Evolutionary conservation across 1,140 invertebrate genomes (phyloP).

Genomic region (Polypedilum pembai): DNA sequence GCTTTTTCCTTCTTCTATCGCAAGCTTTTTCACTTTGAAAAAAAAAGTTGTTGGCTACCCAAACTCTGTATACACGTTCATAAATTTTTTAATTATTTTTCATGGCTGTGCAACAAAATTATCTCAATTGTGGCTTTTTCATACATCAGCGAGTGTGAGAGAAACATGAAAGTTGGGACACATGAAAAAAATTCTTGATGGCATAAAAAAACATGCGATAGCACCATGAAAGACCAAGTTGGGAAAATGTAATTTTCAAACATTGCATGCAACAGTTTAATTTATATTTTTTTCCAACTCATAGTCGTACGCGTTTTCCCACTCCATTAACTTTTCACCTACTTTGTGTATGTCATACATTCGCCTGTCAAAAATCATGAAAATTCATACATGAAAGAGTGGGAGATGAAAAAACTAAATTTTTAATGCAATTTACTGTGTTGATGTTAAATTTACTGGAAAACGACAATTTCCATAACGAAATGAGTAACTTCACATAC

Average conservation of each 20-base stretch:
- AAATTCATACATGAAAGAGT: neutral
- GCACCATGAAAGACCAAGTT: neutral
- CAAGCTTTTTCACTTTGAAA: neutral
- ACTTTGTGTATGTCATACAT: neutral
- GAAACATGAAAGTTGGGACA: neutral
- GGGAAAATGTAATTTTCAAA: slow-evolving; percentile 26
- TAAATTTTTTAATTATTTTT: slow-evolving; percentile 15
- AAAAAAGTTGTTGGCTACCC: neutral
- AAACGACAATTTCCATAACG: slow-evolving; percentile 24
- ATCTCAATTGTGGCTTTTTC: slow-evolving; percentile 25
- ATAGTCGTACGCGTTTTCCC: neutral
- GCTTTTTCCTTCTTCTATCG: slow-evolving; percentile 4
- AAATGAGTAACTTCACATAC: too few relatives aligned
- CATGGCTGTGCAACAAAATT: neutral
- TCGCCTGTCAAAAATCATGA: neutral
- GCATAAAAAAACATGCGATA: neutral
- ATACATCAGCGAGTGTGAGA: slow-evolving; percentile 9
- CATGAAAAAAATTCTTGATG: neutral
- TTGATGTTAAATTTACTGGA: slow-evolving; percentile 23
- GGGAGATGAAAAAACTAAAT: neutral
- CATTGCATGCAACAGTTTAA: slow-evolving; percentile 28
- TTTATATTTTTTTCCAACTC: neutral
- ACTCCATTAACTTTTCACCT: neutral
- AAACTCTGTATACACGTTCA: neutral
- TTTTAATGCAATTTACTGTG: slow-evolving; percentile 26